These are phyloP conservation scores for Lottia gigantea DNA, from an alignment of 2,888 invertebrate genomes.

Conservation along the genomic window DNA sequence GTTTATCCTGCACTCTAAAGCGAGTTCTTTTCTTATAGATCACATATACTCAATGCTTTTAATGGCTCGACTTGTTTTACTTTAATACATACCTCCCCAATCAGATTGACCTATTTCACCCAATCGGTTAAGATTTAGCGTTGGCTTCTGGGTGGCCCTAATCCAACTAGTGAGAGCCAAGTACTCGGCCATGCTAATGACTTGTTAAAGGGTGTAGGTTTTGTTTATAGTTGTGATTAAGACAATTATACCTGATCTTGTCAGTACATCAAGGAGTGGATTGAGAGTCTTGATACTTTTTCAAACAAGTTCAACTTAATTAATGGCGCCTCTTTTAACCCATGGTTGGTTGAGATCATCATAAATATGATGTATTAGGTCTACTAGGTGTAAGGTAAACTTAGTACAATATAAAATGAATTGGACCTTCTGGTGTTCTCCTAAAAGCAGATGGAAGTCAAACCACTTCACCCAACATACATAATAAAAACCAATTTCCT, in stretches of 20 bases:
- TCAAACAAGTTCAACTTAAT: no score
- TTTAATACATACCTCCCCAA: background rate
- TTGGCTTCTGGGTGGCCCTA: background rate
- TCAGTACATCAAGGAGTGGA: background rate
- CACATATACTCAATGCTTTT: constrained; percentile 1
- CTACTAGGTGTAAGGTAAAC: no score
- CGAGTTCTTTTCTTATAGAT: background rate
- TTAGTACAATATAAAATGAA: no score
- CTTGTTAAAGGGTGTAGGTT: constrained; percentile 10
- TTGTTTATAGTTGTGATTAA: constrained; percentile 10
- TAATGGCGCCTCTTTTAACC: no score
- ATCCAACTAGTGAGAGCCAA: background rate
- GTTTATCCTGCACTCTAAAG: constrained; percentile 1
- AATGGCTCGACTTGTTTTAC: background rate
- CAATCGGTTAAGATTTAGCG: background rate
- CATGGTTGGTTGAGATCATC: no score
- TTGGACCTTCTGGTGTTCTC: no score
- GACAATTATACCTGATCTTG: constrained; percentile 6
- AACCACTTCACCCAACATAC: no score
- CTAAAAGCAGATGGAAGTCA: no score
- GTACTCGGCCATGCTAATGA: background rate
- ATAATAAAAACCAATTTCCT: no score
- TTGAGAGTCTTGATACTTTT: constrained; percentile 1
- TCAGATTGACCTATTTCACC: constrained; percentile 7
- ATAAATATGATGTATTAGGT: no score